Evolutionary conservation across 2,113 vertebrate genomes (phyloP).

Genomic region (Cinclus mexicanus): DNA sequence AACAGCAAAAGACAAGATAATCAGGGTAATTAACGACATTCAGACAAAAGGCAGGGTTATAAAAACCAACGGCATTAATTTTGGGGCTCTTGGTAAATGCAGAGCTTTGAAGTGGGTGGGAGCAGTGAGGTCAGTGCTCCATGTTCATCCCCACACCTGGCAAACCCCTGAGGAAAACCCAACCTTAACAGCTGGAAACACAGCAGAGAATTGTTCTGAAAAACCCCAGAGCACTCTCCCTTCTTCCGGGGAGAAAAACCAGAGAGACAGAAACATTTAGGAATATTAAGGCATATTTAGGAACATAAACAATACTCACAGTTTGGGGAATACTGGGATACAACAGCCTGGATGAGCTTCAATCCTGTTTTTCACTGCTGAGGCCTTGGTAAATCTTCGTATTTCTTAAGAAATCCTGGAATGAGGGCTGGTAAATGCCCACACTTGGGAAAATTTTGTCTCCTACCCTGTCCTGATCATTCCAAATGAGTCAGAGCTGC

Average conservation of each 20-base stretch:
- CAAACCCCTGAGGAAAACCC: neutral
- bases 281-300: neutral
- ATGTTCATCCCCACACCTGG: neutral
- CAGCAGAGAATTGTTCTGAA: neutral
- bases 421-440: neutral
- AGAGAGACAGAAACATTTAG: neutral
- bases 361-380: neutral
- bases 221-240: rapidly evolving
- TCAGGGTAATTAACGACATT: conserved; percentile 12
- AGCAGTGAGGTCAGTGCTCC: neutral
- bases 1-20: conserved; percentile 32
- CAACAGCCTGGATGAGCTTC: neutral
- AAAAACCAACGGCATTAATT: neutral
- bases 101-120: neutral
- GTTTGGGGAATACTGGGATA: neutral
- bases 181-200: neutral
- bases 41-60: neutral
- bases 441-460: neutral
- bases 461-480: neutral
- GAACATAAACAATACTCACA: neutral
- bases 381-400: neutral
- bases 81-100: neutral
- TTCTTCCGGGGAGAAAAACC: neutral
- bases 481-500: neutral
- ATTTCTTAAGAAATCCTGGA: neutral